A percentile compares a stretch with the other conserved stretches of the same genome.
These are phyloP conservation scores for Lagopus muta DNA, from an alignment of 2,113 vertebrate species.

Conservation along the genomic window DNA sequence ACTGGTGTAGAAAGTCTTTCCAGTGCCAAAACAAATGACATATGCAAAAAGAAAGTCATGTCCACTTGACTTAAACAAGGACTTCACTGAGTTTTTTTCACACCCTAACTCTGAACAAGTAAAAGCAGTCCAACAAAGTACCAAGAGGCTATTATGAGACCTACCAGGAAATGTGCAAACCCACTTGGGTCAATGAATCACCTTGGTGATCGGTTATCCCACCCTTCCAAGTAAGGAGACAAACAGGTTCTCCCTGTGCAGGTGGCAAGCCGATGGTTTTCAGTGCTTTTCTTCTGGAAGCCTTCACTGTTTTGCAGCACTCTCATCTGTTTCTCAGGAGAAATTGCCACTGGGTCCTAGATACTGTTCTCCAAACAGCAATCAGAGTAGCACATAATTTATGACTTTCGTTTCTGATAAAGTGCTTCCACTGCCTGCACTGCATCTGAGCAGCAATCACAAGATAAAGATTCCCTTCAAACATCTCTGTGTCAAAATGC, in stretches of 20 bases:
- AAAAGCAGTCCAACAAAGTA: background rate
- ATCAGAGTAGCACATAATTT: constrained; percentile 5
- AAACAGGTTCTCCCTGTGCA: background rate
- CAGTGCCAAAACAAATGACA: background rate
- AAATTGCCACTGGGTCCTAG: constrained; percentile 1
- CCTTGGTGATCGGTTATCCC: background rate
- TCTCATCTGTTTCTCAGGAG: constrained; percentile 25
- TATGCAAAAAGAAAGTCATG: background rate
- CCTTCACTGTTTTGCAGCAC: background rate
- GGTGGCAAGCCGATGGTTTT: background rate
- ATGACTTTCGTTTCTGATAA: background rate
- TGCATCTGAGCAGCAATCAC: constrained; percentile 37
- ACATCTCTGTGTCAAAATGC: constrained; percentile 1
- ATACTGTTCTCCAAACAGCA: constrained; percentile 18
- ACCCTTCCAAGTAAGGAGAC: background rate
- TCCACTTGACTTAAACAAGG: background rate
- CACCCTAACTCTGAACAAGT: background rate
- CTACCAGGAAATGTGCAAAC: background rate
- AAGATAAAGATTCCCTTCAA: constrained; percentile 19
- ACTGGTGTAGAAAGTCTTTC: background rate
- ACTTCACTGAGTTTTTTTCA: background rate
- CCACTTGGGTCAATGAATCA: background rate
- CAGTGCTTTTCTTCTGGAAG: background rate
- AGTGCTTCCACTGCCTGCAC: background rate
- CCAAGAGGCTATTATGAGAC: background rate